Evolutionary conservation across 2,888 invertebrate species (phyloP).

Genomic region (Sclerodermus sp.): DNA sequence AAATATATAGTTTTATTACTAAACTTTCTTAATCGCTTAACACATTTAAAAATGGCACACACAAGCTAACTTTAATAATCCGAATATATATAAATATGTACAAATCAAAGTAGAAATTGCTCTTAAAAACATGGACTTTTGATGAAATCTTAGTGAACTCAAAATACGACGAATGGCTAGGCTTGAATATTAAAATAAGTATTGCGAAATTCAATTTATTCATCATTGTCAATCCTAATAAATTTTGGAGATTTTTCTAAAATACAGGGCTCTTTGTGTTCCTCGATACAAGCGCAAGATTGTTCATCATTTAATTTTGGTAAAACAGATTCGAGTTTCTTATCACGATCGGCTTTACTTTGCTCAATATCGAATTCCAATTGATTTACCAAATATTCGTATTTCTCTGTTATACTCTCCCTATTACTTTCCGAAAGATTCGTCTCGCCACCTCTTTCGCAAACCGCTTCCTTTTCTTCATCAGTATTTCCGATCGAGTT

Average conservation of each 20-base stretch:
- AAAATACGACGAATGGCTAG: too few relatives aligned
- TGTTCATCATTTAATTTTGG: background rate
- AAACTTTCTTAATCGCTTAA: constrained; percentile 10
- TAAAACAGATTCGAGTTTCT: too few relatives aligned
- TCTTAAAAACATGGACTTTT: too few relatives aligned
- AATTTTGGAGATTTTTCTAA: too few relatives aligned
- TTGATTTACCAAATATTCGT: constrained; percentile 36
- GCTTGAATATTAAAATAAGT: too few relatives aligned
- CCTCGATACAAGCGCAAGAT: too few relatives aligned
- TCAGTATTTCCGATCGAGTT: constrained; percentile 27
- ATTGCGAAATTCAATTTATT: too few relatives aligned
- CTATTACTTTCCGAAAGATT: constrained; percentile 33
- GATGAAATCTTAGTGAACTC: too few relatives aligned
- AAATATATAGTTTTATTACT: constrained; percentile 1
- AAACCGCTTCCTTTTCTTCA: constrained; percentile 18
- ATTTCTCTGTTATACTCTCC: constrained; percentile 36
- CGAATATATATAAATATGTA: too few relatives aligned
- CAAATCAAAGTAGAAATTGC: background rate
- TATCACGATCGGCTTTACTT: background rate
- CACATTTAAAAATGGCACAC: constrained; percentile 3
- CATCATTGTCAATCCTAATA: too few relatives aligned
- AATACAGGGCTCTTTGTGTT: too few relatives aligned
- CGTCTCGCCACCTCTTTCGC: constrained; percentile 29
- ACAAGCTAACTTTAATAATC: constrained; percentile 3
- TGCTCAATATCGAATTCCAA: constrained; percentile 30